A percentile compares a stretch with the other conserved stretches of the same genome.
phyloP scores from a whole-genome alignment of 2,888 invertebrate genomes.

The Drosophila dives region DNA sequence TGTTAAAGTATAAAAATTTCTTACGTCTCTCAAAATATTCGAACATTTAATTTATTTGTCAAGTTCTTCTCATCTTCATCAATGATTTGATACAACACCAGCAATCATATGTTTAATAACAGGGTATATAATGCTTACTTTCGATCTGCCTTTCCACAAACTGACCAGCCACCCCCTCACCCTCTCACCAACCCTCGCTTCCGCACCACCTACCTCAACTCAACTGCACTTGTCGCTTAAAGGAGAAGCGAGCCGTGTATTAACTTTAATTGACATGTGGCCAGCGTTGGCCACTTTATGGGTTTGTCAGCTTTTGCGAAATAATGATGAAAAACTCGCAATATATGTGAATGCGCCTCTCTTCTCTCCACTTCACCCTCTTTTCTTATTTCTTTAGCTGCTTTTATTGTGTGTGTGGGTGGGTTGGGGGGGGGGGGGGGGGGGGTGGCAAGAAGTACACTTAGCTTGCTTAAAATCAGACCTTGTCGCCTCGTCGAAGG shows the following conservation, averaged over 20 bases:
- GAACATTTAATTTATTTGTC: too few species aligned
- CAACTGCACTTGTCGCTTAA: slow-evolving; percentile 51
- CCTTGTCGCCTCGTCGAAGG: slow-evolving; percentile 71
- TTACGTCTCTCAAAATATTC: not conserved
- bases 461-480: slow-evolving; percentile 31
- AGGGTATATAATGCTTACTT: not conserved
- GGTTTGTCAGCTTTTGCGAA: slow-evolving; percentile 49
- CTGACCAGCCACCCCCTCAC: not conserved
- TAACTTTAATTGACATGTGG: slow-evolving; percentile 77
- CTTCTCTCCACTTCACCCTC: not conserved
- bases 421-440: too few species aligned
- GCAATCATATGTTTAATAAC: not conserved
- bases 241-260: slow-evolving; percentile 57
- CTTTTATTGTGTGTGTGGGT: slow-evolving; percentile 3
- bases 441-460: not conserved
- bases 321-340: slow-evolving; percentile 58
- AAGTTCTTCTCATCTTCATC: not conserved
- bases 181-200: too few species aligned
- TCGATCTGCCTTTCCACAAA: not conserved
- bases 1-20: not conserved
- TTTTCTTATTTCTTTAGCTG: not conserved
- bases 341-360: slow-evolving; percentile 40
- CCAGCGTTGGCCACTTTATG: slow-evolving; percentile 44
- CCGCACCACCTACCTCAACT: not conserved
- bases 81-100: not conserved